Percentiles rank a stretch among this genome's conserved stretches.
These are phyloP conservation scores for Drosophila mayri DNA, from an alignment of 1,140 invertebrate genomes.

Conservation along the genomic window DNA sequence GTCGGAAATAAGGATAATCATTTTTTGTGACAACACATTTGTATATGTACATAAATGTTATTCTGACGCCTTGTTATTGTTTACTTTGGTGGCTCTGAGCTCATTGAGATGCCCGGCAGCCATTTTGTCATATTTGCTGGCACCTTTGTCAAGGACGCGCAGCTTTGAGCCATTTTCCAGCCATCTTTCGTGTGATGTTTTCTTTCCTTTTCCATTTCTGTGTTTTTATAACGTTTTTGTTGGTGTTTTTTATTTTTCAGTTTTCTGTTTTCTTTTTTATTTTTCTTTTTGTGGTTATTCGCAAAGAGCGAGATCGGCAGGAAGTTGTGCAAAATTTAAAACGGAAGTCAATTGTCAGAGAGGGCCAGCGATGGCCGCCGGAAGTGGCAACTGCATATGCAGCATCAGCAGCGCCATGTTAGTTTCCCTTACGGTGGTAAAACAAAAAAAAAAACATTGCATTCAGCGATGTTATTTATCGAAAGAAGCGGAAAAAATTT, in stretches of 20 bases:
- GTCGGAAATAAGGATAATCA: conserved; percentile 26
- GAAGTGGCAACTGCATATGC: conserved; percentile 77
- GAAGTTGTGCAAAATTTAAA: conserved; percentile 83
- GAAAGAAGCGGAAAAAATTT: conserved; percentile 6
- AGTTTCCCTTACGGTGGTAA: conserved; percentile 32
- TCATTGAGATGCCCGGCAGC: conserved; percentile 63
- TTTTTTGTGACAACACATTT: conserved; percentile 24
- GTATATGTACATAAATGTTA: conserved; percentile 8
- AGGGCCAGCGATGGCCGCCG: conserved; percentile 68
- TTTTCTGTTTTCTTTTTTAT: neutral
- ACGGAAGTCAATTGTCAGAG: conserved; percentile 82
- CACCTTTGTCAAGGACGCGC: conserved; percentile 73
- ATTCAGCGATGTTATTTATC: conserved; percentile 8
- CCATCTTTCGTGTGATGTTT: conserved; percentile 15
- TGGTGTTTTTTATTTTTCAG: neutral
- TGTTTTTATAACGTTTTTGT: conserved; percentile 33
- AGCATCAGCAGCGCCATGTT: conserved; percentile 66
- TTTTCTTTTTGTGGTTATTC: conserved; percentile 48
- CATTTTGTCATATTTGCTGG: conserved; percentile 64
- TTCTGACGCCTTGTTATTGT: conserved; percentile 22
- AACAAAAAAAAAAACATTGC: neutral
- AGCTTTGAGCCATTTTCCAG: conserved; percentile 26
- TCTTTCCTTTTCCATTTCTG: conserved; percentile 23
- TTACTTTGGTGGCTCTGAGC: conserved; percentile 31
- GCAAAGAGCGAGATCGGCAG: conserved; percentile 38